Conservation (phyloP, 2,113 vertebrate genomes). For the Macquaria ambigua region DNA sequence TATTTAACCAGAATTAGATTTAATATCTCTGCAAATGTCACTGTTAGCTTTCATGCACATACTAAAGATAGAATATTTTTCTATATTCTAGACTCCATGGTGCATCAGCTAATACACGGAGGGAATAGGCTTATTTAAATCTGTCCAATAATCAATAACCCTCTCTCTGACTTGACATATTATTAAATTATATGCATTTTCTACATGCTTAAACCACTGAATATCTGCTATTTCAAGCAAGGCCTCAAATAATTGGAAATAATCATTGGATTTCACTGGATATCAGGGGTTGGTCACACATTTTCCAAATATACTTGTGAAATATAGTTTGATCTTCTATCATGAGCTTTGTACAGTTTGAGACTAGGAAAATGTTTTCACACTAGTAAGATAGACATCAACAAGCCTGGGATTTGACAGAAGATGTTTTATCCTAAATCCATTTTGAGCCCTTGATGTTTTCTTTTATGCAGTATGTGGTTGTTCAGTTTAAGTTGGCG, state of each 20-base stretch:
- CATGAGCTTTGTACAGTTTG: constrained; percentile 7
- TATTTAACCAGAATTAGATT: not conserved
- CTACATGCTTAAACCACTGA: not conserved
- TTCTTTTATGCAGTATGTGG: not conserved
- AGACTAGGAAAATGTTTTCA: not conserved
- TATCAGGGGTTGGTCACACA: not conserved
- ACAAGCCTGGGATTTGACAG: not conserved
- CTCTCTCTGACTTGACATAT: constrained; percentile 13
- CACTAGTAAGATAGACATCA: not conserved
- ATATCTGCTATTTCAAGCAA: not conserved
- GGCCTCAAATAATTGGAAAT: not conserved
- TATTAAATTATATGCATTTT: not conserved
- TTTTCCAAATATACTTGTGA: not conserved
- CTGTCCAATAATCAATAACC: constrained; percentile 24
- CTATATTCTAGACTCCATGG: not conserved
- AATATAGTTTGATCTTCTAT: not conserved
- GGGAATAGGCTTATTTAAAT: constrained; percentile 11
- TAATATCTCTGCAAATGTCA: constrained; percentile 30
- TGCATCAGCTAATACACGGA: not conserved
- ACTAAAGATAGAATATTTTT: not conserved
- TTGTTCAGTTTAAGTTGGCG: not conserved
- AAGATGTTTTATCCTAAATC: not conserved
- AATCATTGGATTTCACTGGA: not conserved
- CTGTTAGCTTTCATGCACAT: not conserved
- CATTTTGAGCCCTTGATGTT: not conserved